Percentiles rank a stretch among this genome's conserved stretches.
Evolutionary conservation across 2,797 vertebrate species (phyloP).

Genomic region (Anas georgica): DNA sequence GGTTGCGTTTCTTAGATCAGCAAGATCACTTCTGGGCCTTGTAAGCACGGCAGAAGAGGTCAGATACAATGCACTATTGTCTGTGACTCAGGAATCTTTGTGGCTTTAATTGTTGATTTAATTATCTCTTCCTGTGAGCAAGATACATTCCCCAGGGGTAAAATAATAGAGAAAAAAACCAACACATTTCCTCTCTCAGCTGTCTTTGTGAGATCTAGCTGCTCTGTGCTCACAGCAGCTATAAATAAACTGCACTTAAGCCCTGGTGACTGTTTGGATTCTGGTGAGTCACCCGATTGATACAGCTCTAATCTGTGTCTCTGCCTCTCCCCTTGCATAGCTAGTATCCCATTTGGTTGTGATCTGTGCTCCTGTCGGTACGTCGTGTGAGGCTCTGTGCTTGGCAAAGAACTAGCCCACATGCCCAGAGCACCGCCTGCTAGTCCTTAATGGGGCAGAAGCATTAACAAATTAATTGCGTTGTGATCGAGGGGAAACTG

Average conservation of each 20-base stretch:
- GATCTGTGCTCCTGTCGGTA: not conserved
- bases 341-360: not conserved
- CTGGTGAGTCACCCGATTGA: not conserved
- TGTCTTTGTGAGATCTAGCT: not conserved
- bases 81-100: slow-evolving; percentile 16
- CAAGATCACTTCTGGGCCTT: not conserved
- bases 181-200: slow-evolving; percentile 14
- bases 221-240: not conserved
- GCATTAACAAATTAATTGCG: not conserved
- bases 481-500: not conserved
- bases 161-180: not conserved
- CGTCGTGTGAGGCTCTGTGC: not conserved
- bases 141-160: not conserved
- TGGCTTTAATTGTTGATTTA: slow-evolving; percentile 31
- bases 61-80: not conserved
- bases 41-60: not conserved
- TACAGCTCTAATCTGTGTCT: slow-evolving; percentile 25
- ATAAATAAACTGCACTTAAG: slow-evolving; percentile 32
- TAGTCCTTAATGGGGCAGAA: not conserved
- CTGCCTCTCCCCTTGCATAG: slow-evolving; percentile 1
- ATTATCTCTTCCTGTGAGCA: slow-evolving; percentile 18
- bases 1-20: not conserved
- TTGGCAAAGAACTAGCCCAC: not conserved
- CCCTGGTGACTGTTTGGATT: not conserved
- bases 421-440: not conserved